Evolutionary conservation across 2,888 invertebrate genomes (phyloP), one percentile per base, ranked within the genome.

Genomic region (Griposia aprilina): DNA sequence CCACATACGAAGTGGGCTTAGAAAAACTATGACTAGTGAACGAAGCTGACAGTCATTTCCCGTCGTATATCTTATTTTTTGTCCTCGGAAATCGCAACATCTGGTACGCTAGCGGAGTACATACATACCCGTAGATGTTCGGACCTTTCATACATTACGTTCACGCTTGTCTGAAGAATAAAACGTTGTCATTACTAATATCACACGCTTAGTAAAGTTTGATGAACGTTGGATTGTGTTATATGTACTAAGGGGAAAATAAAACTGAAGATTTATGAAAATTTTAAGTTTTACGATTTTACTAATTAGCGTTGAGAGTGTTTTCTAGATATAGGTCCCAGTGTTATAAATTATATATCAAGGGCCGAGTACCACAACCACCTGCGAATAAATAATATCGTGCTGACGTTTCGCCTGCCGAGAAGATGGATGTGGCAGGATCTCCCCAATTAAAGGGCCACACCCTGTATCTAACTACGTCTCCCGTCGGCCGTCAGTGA

Each of bases 1-100:
- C 86, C 90, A 84, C 87, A 88, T 84, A 89, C 60, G 74, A 82
- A 83, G 82, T 77, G 74, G 74, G 84, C 85, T 88, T 86, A 91
- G 93, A 95, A 96, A 96, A 96, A 94, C 93, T 93, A 90, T 91
- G 90, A 91, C 90, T 91, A 92, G 92, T 90, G 93, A 93, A 92
- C 93, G 91, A 91, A 90, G 87, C 93, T 93, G 94, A 93, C 94
- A 94, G 93, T 93, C 91, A 95, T 96, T 96, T 96, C 95, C 95
- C 93, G 94, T 94, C 93, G 92, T 95, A 93, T 92, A 93, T 95
- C 92, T 94, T 93, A 94, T 92, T 93, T 95, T 95, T 94, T 93
- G 91, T 90, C 87, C 92, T 92, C 93, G 93, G 93, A 95, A 95
- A 94, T 95, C 93, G 94, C 93, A 94, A 94, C 96, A 96, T 96